Conservation (phyloP, 2,888 invertebrate genomes). For the Microchrysa polita region DNA sequence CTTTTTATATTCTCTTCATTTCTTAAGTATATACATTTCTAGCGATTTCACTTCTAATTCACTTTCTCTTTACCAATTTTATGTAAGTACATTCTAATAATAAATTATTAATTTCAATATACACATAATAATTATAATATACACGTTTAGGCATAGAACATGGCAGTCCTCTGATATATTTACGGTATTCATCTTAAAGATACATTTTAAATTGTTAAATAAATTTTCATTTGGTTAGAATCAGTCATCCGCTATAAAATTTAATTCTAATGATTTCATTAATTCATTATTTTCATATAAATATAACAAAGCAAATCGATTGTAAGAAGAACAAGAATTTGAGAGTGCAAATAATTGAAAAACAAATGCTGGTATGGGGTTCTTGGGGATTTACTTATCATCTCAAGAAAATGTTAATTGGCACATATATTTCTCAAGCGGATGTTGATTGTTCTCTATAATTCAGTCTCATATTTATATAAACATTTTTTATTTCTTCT, state of each 20-base stretch:
- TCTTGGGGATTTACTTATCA: too few species aligned
- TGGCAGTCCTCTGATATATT: background rate
- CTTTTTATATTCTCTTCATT: background rate
- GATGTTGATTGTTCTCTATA: slow-evolving; percentile 29
- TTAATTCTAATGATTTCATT: background rate
- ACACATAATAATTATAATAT: slow-evolving; percentile 12
- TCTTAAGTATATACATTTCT: slow-evolving; percentile 22
- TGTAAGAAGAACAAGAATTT: background rate
- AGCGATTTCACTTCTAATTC: background rate
- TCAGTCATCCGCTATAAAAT: background rate
- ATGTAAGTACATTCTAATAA: slow-evolving; percentile 25
- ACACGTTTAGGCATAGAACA: slow-evolving; percentile 20
- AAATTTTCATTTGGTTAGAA: background rate
- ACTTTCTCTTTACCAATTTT: background rate
- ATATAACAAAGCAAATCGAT: background rate
- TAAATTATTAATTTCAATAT: slow-evolving; percentile 26
- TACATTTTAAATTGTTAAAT: background rate
- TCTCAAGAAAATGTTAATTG: background rate
- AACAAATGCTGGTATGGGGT: too few species aligned
- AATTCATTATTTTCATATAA: background rate
- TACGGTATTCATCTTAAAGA: background rate
- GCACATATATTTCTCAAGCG: slow-evolving; percentile 33
- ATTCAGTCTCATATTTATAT: slow-evolving; percentile 29
- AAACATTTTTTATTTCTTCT: slow-evolving; percentile 20
- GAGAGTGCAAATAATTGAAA: too few species aligned